Percentiles rank a stretch among this genome's conserved stretches.
Conservation (phyloP, 1,140 invertebrate species). For the Pseudomyrmex sp. region DNA sequence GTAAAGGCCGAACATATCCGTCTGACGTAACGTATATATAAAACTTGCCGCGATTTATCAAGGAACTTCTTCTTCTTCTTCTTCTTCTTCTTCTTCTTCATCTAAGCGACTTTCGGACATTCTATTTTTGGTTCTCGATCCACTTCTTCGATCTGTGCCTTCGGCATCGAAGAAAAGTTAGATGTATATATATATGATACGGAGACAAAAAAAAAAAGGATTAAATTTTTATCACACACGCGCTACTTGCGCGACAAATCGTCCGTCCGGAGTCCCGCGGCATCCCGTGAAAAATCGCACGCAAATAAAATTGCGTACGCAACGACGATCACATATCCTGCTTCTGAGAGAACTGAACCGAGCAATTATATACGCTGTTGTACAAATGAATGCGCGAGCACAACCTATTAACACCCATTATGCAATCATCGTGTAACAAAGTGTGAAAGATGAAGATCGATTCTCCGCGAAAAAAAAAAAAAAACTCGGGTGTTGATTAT, state of each 20-base stretch:
- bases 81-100: background rate
- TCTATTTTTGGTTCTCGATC: background rate
- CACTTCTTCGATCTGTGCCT: too few relatives aligned
- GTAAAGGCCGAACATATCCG: constrained; percentile 30
- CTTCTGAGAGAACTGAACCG: constrained; percentile 1
- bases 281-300: constrained; percentile 36
- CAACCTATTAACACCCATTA: constrained; percentile 43
- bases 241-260: background rate
- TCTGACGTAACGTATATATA: background rate
- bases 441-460: constrained; percentile 22
- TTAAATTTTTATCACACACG: too few relatives aligned
- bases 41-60: constrained; percentile 23
- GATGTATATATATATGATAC: too few relatives aligned
- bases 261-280: too few relatives aligned
- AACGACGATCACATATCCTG: constrained; percentile 42
- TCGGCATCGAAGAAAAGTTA: too few relatives aligned
- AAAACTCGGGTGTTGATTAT: constrained; percentile 22
- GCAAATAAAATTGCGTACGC: constrained; percentile 8
- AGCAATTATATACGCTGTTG: constrained; percentile 28
- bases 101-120: background rate
- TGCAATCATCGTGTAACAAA: constrained; percentile 22
- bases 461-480: constrained; percentile 4
- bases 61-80: background rate
- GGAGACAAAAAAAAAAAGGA: too few relatives aligned
- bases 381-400: constrained; percentile 36